Evolutionary conservation across 2,113 vertebrate species (phyloP), one percentile per base, ranked within the genome.

Genomic region (Callospermophilus lateralis): DNA sequence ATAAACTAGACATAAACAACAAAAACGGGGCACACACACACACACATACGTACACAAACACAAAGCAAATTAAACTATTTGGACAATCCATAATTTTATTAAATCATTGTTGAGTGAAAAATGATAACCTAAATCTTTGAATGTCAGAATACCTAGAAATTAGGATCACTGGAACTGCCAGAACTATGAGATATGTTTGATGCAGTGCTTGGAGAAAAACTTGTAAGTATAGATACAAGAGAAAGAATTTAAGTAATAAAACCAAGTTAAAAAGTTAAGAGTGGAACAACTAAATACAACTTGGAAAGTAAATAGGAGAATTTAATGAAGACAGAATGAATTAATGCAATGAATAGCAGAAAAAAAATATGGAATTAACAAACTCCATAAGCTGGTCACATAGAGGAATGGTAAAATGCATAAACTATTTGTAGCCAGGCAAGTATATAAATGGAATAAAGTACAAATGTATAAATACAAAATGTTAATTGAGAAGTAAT

Each of bases 241-340:
- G 42, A 70, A 93, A 65, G 61, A 86, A 89, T 85, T 24, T 83
- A 84, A 92, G 8, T 68, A 74, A 67, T 78, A 48, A 88, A 88
- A 61, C 34, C 22, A 68, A 74, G 53, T 81, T 77, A 77, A 95
- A 34, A 94, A 87, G 63, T 34, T 32, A 84, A 48, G 20, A 80
- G n/a, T 6, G 39, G 8, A 79, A 73, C 1, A 42, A 78, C 4
- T 12, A 85, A 95, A 80, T 63, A 51, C 22, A 83, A 79, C 34
- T 74, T 92, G 72, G 61, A 79, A 67, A 26, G 20, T 8, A 84
- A 88, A 84, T 68, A 26, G 51, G 48, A 78, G 1, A 74, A 89
- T 61, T 92, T 79, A 84, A 79, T 78, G 51, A 84, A 91, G 19
- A 78, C n/a, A 58, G 74, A 70, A 92, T 24, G 20, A 92, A 74